A percentile compares a stretch with the other conserved stretches of the same genome.
Evolutionary conservation across 2,113 vertebrate species (phyloP).

Genomic region (Pyxicephalus adspersus): DNA sequence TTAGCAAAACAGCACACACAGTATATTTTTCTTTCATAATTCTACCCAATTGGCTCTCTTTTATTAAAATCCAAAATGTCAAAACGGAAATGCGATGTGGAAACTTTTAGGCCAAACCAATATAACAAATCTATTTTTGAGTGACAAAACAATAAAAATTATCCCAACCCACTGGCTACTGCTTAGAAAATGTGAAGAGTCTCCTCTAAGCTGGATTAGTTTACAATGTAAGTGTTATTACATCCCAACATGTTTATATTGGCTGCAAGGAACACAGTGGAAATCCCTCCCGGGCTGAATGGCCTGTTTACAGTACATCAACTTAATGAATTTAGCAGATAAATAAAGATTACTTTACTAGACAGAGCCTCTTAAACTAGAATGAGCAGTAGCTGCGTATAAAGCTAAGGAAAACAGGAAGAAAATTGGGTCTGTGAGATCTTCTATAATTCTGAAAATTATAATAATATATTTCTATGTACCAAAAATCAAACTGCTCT

Average conservation of each 20-base stretch:
- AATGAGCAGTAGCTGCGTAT: constrained; percentile 12
- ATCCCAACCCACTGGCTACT: not conserved
- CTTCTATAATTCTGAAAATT: too few species aligned
- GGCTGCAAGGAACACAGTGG: not conserved
- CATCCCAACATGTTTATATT: constrained; percentile 26
- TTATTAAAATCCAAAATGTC: too few species aligned
- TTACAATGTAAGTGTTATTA: not conserved
- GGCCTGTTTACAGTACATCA: constrained; percentile 33
- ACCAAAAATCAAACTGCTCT: too few species aligned
- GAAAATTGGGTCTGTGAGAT: too few species aligned
- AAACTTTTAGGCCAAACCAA: not conserved
- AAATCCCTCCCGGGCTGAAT: not conserved
- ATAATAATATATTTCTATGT: too few species aligned
- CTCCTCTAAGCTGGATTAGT: not conserved
- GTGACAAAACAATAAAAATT: not conserved
- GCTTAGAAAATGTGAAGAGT: not conserved
- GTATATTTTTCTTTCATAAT: too few species aligned
- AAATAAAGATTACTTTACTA: constrained; percentile 29
- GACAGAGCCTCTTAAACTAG: not conserved
- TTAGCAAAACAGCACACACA: too few species aligned
- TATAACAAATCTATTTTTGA: constrained; percentile 8
- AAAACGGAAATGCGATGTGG: too few species aligned
- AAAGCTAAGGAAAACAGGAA: not conserved
- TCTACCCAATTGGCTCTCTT: too few species aligned
- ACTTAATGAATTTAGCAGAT: constrained; percentile 40